These are phyloP conservation scores for Siphlonurus alternatus DNA, from an alignment of 2,888 invertebrate species.

Conservation along the genomic window DNA sequence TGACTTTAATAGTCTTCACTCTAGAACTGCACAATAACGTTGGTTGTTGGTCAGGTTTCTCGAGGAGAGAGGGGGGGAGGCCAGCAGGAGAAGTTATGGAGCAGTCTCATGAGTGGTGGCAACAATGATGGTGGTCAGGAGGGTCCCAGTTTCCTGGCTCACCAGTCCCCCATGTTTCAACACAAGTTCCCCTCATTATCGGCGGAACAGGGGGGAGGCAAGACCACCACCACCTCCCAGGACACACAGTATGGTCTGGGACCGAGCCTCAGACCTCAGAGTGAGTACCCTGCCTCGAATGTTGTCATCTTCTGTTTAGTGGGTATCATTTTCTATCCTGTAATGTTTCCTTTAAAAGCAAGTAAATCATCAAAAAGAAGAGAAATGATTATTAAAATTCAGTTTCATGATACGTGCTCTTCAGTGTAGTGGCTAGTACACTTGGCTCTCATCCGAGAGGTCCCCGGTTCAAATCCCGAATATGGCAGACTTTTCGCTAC, in stretches of 20 bases:
- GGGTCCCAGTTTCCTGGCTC: conserved; percentile 31
- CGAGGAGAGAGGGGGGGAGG: background rate
- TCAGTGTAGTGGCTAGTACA: too few relatives aligned
- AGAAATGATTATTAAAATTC: background rate
- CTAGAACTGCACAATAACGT: too few relatives aligned
- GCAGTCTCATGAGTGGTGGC: conserved; percentile 28
- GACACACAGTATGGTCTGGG: conserved; percentile 54
- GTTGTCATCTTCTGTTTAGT: too few relatives aligned
- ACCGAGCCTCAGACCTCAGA: conserved; percentile 58
- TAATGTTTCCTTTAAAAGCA: too few relatives aligned
- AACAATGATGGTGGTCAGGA: conserved; percentile 20
- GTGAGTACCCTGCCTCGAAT: conserved; percentile 20
- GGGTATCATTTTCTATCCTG: too few relatives aligned
- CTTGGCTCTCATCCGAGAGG: too few relatives aligned
- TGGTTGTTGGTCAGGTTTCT: conserved; percentile 4
- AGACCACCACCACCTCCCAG: conserved; percentile 16
- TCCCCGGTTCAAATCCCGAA: too few relatives aligned
- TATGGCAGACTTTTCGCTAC: too few relatives aligned
- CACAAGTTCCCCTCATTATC: conserved; percentile 85
- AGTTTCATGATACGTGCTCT: too few relatives aligned
- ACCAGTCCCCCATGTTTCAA: conserved; percentile 69
- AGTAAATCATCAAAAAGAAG: background rate
- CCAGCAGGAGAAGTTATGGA: conserved; percentile 26
- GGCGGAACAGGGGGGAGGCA: conserved; percentile 23
- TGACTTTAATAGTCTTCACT: too few relatives aligned